Evolutionary conservation across 2,113 vertebrate genomes (phyloP).

Genomic region (Spermophilus dauricus): DNA sequence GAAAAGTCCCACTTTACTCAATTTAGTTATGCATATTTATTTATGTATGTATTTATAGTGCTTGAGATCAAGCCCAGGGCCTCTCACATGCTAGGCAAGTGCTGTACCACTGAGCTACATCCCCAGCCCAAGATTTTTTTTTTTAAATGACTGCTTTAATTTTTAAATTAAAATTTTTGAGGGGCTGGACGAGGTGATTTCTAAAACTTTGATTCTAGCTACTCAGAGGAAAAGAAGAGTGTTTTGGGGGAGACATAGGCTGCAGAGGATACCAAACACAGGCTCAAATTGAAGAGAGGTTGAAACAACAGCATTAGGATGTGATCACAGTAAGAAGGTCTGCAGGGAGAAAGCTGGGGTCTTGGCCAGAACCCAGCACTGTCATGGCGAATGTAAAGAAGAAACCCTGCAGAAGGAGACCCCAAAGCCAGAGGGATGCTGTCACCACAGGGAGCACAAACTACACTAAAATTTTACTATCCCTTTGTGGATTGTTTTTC

Average conservation of each 20-base stretch:
- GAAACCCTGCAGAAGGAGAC: conserved; percentile 8
- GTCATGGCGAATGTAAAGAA: not conserved
- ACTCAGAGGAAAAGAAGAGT: not conserved
- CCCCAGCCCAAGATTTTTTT: not conserved
- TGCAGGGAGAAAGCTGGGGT: not conserved
- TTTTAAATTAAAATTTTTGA: conserved; percentile 14
- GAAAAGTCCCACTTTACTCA: not conserved
- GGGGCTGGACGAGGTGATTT: not conserved
- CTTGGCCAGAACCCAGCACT: not conserved
- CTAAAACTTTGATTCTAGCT: conserved; percentile 32
- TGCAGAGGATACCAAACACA: not conserved
- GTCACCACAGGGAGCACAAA: not conserved
- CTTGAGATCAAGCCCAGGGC: not conserved
- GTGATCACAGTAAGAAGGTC: not conserved
- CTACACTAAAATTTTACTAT: not conserved
- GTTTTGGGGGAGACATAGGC: not conserved
- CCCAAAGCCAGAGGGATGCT: not conserved
- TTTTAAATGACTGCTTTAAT: conserved; percentile 49
- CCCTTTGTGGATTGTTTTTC: not conserved
- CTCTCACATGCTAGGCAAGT: not conserved
- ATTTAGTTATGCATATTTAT: not conserved
- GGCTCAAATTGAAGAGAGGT: not conserved
- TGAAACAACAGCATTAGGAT: not conserved
- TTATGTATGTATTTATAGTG: not conserved
- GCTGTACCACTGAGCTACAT: not conserved